Percentiles rank a stretch among this genome's conserved stretches.
These are phyloP conservation scores for Oegoconia quadripuncta DNA, from an alignment of 2,888 invertebrate genomes.

Conservation along the genomic window DNA sequence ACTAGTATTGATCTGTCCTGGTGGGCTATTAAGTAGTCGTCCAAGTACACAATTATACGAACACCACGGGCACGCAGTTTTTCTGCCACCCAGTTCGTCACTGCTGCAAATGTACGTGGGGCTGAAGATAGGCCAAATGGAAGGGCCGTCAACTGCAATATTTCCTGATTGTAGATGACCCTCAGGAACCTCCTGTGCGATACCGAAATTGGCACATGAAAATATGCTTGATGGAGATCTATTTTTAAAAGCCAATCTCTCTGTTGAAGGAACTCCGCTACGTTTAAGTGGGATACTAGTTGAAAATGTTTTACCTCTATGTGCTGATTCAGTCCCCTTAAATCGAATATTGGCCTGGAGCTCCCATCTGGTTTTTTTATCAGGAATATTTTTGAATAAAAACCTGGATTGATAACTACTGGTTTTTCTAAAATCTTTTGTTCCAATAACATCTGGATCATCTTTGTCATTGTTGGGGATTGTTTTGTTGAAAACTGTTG, in stretches of 20 bases:
- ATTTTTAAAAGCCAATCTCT: background rate
- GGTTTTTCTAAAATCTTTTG: conserved; percentile 13
- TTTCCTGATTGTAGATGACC: background rate
- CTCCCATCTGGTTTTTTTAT: no score
- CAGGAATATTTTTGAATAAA: no score
- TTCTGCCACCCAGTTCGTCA: background rate
- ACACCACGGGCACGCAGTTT: background rate
- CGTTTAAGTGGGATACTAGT: background rate
- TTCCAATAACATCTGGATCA: conserved; percentile 17
- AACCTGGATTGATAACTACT: conserved; percentile 26
- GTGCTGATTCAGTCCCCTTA: background rate
- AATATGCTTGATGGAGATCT: background rate
- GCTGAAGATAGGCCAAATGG: background rate
- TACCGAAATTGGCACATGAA: background rate
- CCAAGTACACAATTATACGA: no score
- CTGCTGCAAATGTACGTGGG: background rate
- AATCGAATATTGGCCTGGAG: background rate
- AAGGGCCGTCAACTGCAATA: conserved; percentile 3
- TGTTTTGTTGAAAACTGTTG: conserved; percentile 7
- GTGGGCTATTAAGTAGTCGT: no score
- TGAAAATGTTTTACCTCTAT: background rate
- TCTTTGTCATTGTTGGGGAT: conserved; percentile 13
- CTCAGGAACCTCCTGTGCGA: background rate
- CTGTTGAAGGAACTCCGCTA: background rate
- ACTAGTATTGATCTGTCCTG: background rate